phyloP scores from a whole-genome alignment of 2,888 invertebrate genomes.

The Biston betularia region DNA sequence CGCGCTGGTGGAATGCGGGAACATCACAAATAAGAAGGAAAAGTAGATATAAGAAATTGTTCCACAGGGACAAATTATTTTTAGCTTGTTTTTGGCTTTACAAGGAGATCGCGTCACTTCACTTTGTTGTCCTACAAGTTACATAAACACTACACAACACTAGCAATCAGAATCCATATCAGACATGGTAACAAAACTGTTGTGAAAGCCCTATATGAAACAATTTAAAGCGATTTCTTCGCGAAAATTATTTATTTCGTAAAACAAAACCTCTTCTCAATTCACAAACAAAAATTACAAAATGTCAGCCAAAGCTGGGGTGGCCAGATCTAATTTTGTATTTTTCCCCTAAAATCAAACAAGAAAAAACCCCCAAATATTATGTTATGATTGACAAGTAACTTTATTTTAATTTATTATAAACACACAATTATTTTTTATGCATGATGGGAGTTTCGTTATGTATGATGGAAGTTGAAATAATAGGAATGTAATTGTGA shows the following conservation, averaged over 20 bases:
- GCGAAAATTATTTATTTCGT: slow-evolving; percentile 3
- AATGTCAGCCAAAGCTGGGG: slow-evolving; percentile 14
- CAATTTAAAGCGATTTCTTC: slow-evolving; percentile 1
- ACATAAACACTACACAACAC: slow-evolving; percentile 59
- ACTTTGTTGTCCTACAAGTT: slow-evolving; percentile 75
- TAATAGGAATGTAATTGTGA: no score
- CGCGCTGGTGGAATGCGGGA: slow-evolving; percentile 88
- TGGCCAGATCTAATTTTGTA: neutral
- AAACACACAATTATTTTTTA: no score
- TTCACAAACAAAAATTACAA: slow-evolving; percentile 32
- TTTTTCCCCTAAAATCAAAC: neutral
- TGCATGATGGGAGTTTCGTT: no score
- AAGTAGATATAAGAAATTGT: slow-evolving; percentile 70
- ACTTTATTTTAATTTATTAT: no score
- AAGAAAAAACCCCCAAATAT: neutral
- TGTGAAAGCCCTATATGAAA: slow-evolving; percentile 8
- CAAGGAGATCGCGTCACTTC: slow-evolving; percentile 80
- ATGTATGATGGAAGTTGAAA: no score
- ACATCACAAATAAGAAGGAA: slow-evolving; percentile 87
- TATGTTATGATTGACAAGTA: no score
- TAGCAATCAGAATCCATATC: slow-evolving; percentile 82
- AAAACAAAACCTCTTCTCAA: slow-evolving; percentile 29
- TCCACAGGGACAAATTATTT: slow-evolving; percentile 72
- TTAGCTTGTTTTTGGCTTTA: slow-evolving; percentile 71
- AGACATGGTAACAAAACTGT: slow-evolving; percentile 72